These are phyloP conservation scores for Rhadinocentrus ornatus DNA, from an alignment of 2,797 vertebrate genomes.

Conservation along the genomic window DNA sequence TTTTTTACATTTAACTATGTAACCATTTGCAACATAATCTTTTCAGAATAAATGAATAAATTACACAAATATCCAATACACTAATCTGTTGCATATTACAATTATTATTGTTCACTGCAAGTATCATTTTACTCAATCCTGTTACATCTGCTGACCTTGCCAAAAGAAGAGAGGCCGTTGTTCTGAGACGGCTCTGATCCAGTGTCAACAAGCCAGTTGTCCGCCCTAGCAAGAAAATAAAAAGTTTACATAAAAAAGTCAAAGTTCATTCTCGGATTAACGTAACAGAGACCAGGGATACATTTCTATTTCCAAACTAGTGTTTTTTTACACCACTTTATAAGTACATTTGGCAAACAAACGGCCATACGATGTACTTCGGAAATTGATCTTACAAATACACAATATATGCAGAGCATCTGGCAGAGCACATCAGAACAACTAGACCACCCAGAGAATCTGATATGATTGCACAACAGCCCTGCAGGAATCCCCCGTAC, in stretches of 20 bases:
- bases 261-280: not conserved
- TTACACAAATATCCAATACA: not conserved
- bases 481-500: constrained; percentile 51
- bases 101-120: not conserved
- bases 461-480: constrained; percentile 5
- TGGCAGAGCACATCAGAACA: not conserved
- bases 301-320: not conserved
- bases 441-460: not conserved
- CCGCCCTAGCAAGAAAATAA: constrained; percentile 81
- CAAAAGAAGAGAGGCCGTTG: constrained; percentile 87
- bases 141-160: constrained; percentile 84
- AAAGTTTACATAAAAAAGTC: not conserved
- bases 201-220: constrained; percentile 93
- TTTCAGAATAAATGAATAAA: not conserved
- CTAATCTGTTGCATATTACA: constrained; percentile 8
- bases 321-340: not conserved
- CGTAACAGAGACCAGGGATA: not conserved
- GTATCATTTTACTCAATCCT: not conserved
- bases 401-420: not conserved
- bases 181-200: constrained; percentile 71
- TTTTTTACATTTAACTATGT: not conserved
- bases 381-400: not conserved
- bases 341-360: not conserved
- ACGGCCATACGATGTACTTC: not conserved
- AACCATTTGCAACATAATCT: not conserved